Evolutionary conservation across 2,888 invertebrate genomes (phyloP).

Genomic region (Xanthorhoe designata): DNA sequence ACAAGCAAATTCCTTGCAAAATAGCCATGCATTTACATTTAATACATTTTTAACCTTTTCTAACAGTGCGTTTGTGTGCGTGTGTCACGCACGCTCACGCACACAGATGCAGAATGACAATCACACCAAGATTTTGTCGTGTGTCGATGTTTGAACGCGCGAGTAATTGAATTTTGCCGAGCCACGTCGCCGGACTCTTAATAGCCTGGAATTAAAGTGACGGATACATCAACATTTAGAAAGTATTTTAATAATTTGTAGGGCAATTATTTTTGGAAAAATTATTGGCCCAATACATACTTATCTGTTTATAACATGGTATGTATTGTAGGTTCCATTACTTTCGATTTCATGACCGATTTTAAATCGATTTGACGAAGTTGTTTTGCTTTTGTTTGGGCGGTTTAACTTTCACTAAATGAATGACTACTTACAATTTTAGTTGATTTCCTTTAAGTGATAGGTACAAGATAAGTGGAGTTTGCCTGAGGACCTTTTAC

Average conservation of each 20-base stretch:
- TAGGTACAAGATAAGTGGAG: too few species aligned
- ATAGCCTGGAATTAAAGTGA: background rate
- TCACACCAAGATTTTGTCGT: too few species aligned
- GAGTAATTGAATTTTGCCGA: too few species aligned
- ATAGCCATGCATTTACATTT: too few species aligned
- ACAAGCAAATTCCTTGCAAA: too few species aligned
- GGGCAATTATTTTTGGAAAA: background rate
- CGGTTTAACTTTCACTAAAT: background rate
- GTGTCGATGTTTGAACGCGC: too few species aligned
- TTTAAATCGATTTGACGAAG: background rate
- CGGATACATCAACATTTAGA: background rate
- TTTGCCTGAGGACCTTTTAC: too few species aligned
- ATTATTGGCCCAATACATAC: background rate
- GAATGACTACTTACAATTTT: background rate
- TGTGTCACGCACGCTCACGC: too few species aligned
- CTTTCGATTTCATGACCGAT: conserved; percentile 5
- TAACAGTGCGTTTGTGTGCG: too few species aligned
- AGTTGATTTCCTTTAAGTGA: background rate
- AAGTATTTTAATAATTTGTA: background rate
- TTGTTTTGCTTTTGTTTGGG: background rate
- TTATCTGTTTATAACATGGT: background rate
- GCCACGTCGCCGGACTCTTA: too few species aligned
- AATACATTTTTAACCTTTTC: too few species aligned
- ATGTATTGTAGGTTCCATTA: background rate
- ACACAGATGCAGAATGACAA: too few species aligned